Evolutionary conservation across 2,797 vertebrate genomes (phyloP).

Genomic region (Gila robusta): DNA sequence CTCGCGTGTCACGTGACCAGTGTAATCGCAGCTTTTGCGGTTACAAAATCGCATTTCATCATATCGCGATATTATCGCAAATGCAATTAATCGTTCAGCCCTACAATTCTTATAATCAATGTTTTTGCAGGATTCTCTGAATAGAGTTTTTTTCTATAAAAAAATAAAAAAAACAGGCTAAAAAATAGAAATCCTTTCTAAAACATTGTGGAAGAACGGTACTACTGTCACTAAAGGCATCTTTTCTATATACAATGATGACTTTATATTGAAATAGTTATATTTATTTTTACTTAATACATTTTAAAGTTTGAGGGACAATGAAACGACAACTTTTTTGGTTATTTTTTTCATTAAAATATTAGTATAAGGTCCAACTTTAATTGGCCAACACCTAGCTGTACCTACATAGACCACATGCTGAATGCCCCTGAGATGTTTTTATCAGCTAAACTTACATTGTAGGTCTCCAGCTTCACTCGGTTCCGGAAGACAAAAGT

Average conservation of each 20-base stretch:
- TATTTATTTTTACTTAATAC: background rate
- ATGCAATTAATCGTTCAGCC: no score
- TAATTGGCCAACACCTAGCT: background rate
- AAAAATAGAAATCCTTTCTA: background rate
- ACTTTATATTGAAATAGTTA: background rate
- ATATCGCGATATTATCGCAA: no score
- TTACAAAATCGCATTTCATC: no score
- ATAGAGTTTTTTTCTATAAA: background rate
- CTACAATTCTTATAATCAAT: background rate
- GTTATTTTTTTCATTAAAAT: background rate
- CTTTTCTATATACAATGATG: background rate
- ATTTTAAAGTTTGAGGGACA: background rate
- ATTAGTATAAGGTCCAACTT: background rate
- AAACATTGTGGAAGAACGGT: background rate
- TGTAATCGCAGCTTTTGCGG: no score
- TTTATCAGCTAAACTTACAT: conserved; percentile 83
- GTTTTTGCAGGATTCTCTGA: no score
- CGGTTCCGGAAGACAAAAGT: conserved; percentile 89
- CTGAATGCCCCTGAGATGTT: background rate
- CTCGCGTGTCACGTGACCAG: no score
- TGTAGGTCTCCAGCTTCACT: conserved; percentile 95
- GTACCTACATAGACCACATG: background rate
- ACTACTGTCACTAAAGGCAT: background rate
- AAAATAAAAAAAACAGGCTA: no score
- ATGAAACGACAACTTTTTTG: background rate